phyloP scores from a whole-genome alignment of 2,797 vertebrate species.

The Coregonus sp. region DNA sequence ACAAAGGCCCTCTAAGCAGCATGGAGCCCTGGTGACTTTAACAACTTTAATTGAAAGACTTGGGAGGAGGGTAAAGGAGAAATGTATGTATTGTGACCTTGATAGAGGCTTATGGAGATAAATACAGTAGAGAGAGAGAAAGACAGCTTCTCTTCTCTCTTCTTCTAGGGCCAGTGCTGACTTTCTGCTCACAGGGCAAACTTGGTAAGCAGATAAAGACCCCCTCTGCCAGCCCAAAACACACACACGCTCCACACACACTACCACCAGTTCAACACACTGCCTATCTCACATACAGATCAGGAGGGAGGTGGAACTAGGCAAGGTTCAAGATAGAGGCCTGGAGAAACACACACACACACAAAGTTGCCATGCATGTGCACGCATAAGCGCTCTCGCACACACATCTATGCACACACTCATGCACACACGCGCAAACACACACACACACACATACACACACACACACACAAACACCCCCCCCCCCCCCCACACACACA shows the following conservation, averaged over 20 bases:
- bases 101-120: not conserved
- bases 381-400: not conserved
- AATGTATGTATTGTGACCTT: slow-evolving; percentile 1
- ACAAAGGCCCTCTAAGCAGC: no score
- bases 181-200: not conserved
- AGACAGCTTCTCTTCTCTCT: not conserved
- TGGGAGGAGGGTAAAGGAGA: not conserved
- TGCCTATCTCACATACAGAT: slow-evolving; percentile 4
- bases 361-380: not conserved
- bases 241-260: not conserved
- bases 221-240: not conserved
- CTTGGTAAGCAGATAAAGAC: not conserved
- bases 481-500: no score
- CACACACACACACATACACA: not conserved
- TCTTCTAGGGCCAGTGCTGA: not conserved
- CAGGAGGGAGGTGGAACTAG: not conserved
- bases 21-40: not conserved
- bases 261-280: not conserved
- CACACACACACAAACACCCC: not conserved
- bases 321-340: not conserved
- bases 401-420: not conserved
- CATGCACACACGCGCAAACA: not conserved
- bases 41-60: slow-evolving; percentile 6
- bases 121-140: not conserved
- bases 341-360: not conserved